Conservation (phyloP, 2,888 invertebrate genomes). For the Augochlorella aurata region DNA sequence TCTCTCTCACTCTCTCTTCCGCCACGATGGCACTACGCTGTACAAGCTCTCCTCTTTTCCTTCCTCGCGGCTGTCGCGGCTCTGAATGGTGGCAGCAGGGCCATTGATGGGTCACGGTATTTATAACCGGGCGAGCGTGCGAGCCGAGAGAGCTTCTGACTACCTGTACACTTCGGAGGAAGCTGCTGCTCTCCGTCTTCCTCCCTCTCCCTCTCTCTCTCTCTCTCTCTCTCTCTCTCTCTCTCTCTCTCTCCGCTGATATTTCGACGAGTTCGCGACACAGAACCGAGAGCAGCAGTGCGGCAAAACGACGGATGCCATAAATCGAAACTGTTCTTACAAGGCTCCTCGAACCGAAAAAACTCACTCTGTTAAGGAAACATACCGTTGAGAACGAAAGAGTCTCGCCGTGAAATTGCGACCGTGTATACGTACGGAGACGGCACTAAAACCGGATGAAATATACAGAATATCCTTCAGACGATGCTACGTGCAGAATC, state of each 20-base stretch:
- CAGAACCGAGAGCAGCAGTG: conserved; percentile 29
- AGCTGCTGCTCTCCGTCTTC: neutral
- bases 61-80: conserved; percentile 21
- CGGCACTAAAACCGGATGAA: neutral
- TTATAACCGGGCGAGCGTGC: conserved; percentile 70
- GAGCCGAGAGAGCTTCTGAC: conserved; percentile 51
- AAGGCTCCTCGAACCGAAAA: conserved; percentile 7
- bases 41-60: neutral
- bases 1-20: neutral
- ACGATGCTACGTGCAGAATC: neutral
- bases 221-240: no score
- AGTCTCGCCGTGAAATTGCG: neutral
- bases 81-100: conserved; percentile 71
- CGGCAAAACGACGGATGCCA: conserved; percentile 53
- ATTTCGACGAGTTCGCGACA: conserved; percentile 32
- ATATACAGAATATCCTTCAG: neutral
- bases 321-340: conserved; percentile 59
- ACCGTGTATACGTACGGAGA: neutral
- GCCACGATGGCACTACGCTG: neutral
- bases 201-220: neutral
- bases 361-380: neutral
- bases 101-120: conserved; percentile 74
- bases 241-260: conserved; percentile 15
- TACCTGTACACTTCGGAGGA: conserved; percentile 48
- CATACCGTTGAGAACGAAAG: neutral